Conservation (phyloP, 2,797 vertebrate genomes). For the Onychomys torridus region DNA sequence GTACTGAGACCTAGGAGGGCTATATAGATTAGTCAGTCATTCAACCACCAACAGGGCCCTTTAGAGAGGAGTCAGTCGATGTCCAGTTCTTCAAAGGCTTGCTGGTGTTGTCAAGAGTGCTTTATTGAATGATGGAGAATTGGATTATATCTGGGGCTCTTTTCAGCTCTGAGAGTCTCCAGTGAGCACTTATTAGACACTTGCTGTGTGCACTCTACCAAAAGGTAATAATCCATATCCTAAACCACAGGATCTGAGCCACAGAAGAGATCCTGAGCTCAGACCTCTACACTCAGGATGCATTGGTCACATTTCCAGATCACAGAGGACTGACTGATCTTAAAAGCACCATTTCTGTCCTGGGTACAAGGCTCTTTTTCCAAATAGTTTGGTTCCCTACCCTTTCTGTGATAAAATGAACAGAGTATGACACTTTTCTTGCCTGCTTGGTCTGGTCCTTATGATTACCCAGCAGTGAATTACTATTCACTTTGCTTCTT, state of each 20-base stretch:
- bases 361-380: neutral
- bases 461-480: neutral
- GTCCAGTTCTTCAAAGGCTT: neutral
- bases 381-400: neutral
- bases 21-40: neutral
- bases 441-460: neutral
- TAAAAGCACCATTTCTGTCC: neutral
- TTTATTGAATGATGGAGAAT: neutral
- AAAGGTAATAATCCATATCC: accelerated
- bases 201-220: accelerated
- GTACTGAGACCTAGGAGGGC: neutral
- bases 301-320: neutral
- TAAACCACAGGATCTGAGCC: neutral
- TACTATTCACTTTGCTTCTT: neutral
- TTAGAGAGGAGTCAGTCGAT: neutral
- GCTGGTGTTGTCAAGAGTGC: neutral
- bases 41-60: neutral
- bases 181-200: neutral
- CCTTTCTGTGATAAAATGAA: no score
- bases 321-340: neutral
- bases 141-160: neutral
- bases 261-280: neutral
- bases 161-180: neutral
- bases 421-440: neutral
- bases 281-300: neutral